Percentiles rank a stretch among this genome's conserved stretches.
Conservation (phyloP, 2,797 vertebrate genomes). For the Liparis tanakae region DNA sequence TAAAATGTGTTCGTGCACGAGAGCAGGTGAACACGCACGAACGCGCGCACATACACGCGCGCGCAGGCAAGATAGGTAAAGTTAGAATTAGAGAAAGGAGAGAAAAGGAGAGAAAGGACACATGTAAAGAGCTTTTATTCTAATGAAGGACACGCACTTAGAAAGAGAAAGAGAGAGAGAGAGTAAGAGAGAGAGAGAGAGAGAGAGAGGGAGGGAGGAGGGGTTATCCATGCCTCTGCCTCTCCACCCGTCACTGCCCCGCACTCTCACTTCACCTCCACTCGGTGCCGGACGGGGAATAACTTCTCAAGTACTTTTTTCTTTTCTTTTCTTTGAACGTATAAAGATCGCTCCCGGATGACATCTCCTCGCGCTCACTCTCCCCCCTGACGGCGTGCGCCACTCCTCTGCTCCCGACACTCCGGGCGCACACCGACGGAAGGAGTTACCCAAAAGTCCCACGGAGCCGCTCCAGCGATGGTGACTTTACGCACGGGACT, state of each 20-base stretch:
- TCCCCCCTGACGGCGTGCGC: slow-evolving; percentile 83
- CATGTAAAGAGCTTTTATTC: not conserved
- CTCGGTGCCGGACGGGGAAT: slow-evolving; percentile 90
- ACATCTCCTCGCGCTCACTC: slow-evolving; percentile 84
- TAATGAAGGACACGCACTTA: not conserved
- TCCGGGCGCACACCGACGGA: slow-evolving; percentile 35
- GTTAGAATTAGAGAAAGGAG: not conserved
- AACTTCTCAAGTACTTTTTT: slow-evolving; percentile 43
- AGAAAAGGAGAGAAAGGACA: not conserved
- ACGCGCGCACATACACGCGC: too few species aligned
- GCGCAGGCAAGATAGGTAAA: not conserved
- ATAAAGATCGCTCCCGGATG: slow-evolving; percentile 72
- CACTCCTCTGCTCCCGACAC: slow-evolving; percentile 49
- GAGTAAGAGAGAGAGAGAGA: slow-evolving; percentile 14
- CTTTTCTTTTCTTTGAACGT: not conserved
- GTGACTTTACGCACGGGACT: slow-evolving; percentile 74
- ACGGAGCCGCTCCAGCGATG: slow-evolving; percentile 69
- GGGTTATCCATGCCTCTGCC: slow-evolving; percentile 84
- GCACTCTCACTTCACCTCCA: slow-evolving; percentile 87
- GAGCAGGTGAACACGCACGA: not conserved
- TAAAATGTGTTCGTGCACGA: not conserved
- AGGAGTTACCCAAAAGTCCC: slow-evolving; percentile 85
- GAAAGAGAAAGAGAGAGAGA: slow-evolving; percentile 22
- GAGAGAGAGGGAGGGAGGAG: slow-evolving; percentile 72
- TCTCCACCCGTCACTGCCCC: slow-evolving; percentile 87